A percentile compares a stretch with the other conserved stretches of the same genome.
phyloP scores from a whole-genome alignment of 2,113 vertebrate genomes.

The Oreochromis aureus region DNA sequence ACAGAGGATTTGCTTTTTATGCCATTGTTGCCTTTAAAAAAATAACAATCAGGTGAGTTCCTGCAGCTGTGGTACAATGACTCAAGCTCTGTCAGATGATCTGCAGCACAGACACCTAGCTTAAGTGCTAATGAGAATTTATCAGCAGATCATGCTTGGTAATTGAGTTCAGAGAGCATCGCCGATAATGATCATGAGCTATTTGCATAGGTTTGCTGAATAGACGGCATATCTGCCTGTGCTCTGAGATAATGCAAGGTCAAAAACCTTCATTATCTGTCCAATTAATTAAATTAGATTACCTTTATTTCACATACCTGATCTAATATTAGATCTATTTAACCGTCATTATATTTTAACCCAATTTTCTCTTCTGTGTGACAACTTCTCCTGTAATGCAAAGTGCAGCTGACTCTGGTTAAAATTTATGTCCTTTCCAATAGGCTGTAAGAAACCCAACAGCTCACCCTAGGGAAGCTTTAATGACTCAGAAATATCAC shows the following conservation, averaged over 20 bases:
- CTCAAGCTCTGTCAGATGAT: background rate
- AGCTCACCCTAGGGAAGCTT: background rate
- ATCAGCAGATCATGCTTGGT: slow-evolving; percentile 68
- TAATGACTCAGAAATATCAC: slow-evolving; percentile 19
- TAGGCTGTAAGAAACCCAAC: background rate
- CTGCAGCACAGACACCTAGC: background rate
- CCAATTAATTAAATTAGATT: slow-evolving; percentile 59
- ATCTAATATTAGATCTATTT: slow-evolving; percentile 31
- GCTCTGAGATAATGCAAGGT: slow-evolving; percentile 65
- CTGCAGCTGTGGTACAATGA: background rate
- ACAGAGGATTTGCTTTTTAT: background rate
- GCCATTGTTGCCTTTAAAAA: background rate
- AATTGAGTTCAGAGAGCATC: slow-evolving; percentile 72
- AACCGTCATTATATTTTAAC: background rate
- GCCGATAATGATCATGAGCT: slow-evolving; percentile 54
- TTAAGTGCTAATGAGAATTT: slow-evolving; percentile 64
- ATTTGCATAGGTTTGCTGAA: slow-evolving; percentile 60
- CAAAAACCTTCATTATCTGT: slow-evolving; percentile 39
- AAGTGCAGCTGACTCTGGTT: background rate
- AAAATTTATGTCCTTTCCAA: background rate
- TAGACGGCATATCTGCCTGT: slow-evolving; percentile 28
- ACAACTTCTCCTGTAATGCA: background rate
- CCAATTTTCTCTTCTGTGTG: background rate
- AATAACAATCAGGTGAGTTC: background rate
- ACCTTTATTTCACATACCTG: slow-evolving; percentile 28